Base-by-base conservation (phyloP, 2,797 vertebrate species). In the Melanotaenia maccullochi region DNA sequence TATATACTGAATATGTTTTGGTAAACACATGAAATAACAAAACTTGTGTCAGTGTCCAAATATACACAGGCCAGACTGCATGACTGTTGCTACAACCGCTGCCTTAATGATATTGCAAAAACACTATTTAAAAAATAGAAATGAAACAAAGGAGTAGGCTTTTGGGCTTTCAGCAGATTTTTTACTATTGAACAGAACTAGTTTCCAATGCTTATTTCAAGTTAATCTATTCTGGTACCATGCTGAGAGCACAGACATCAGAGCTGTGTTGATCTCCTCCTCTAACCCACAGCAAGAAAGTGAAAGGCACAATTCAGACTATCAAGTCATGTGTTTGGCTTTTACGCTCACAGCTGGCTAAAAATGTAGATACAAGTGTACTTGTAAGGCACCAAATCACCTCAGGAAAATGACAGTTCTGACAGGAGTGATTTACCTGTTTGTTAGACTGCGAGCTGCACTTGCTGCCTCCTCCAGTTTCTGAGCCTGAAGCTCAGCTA, bases 391-490 rank as follows among this genome's bases (percentile, higher is more conserved):
- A 14, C 60, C 14, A 18, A 22, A 7, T 40, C 38, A 35, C 52
- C 68, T 75, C 20, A 54, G 54, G 59, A 66, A 52, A 35, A 40
- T 24, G 13, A 25, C 64, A 67, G 38, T 11, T 60, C 1, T 55
- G 60, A n/a, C 5, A 24, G 32, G 61, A 67, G 64, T n/a, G 44
- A 44, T 35, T 58, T 83, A 95, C 94, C 93, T 95, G 90, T 90
- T 92, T 9, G 91, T 87, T 3, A 94, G 83, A 24, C 69, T 94
- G 35, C 93, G 85, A 4, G 93, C 91, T 16, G 90, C 58, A 79
- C 74, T 90, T 3, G 93, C 87, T 0, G 93, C 91, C 76, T 96
- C 95, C 71, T 96, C 95, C 68, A 92, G 82, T 71, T 94, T 95
- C 79, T 94, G 94, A 51, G 87, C 79, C 69, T 94, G 92, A 65